Percentiles rank a stretch among this genome's conserved stretches.
phyloP scores from a whole-genome alignment of 2,888 invertebrate genomes.

The Torymus auratus region DNA sequence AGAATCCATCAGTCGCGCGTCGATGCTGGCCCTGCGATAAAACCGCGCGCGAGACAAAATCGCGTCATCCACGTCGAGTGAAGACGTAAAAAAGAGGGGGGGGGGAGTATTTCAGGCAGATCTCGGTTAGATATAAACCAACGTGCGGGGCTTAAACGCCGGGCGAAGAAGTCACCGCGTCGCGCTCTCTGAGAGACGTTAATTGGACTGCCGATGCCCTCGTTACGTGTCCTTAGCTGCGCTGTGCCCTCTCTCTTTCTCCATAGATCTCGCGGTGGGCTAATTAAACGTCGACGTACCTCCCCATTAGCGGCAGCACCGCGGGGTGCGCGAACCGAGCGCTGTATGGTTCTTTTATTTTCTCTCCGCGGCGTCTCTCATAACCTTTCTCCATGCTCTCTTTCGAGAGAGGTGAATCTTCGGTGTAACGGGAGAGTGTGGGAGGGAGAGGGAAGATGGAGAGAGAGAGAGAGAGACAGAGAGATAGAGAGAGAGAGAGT shows the following conservation, averaged over 20 bases:
- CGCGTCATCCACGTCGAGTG: neutral
- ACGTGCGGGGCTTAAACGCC: conserved; percentile 39
- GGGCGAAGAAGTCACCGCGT: neutral
- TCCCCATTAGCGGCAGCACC: conserved; percentile 67
- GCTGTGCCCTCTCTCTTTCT: conserved; percentile 41
- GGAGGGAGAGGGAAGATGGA: neutral
- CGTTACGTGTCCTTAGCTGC: conserved; percentile 60
- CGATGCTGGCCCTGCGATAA: neutral
- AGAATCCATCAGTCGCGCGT: too few relatives aligned
- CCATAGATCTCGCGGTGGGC: conserved; percentile 67
- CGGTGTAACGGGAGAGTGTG: conserved; percentile 28
- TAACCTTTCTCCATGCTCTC: conserved; percentile 38
- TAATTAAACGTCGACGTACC: conserved; percentile 69
- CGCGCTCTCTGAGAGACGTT: conserved; percentile 58
- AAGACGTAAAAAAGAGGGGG: conserved; percentile 25
- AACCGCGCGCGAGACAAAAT: conserved; percentile 6
- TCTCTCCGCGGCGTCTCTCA: conserved; percentile 43
- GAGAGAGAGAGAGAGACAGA: conserved; percentile 1
- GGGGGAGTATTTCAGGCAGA: conserved; percentile 2
- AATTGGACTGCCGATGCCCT: conserved; percentile 61
- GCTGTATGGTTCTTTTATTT: conserved; percentile 14
- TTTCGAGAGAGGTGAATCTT: conserved; percentile 10
- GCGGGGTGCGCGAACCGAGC: conserved; percentile 58
- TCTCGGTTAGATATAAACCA: conserved; percentile 50
- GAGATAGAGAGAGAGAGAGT: too few relatives aligned